Conservation (phyloP, 2,888 invertebrate genomes). For the Subacronicta megacephala region DNA sequence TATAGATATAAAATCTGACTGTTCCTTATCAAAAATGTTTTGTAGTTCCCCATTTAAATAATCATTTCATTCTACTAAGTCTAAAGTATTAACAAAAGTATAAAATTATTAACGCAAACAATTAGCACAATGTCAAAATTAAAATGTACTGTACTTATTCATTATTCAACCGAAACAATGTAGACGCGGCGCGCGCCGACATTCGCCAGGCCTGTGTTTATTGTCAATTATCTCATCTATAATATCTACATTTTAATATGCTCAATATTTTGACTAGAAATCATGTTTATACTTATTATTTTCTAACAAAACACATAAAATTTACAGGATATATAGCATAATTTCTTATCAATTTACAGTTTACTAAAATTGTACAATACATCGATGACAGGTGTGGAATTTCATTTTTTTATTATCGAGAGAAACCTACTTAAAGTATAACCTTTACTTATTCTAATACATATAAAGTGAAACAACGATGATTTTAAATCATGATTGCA, state of each 20-base stretch:
- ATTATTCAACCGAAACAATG: conserved; percentile 74
- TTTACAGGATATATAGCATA: conserved; percentile 87
- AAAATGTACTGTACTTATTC: conserved; percentile 80
- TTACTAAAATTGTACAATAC: conserved; percentile 86
- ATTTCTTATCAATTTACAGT: conserved; percentile 86
- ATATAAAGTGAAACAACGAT: conserved; percentile 68
- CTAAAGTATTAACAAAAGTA: conserved; percentile 74
- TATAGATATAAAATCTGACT: conserved; percentile 56
- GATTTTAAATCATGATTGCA: conserved; percentile 75
- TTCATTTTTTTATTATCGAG: conserved; percentile 65
- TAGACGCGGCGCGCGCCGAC: conserved; percentile 57
- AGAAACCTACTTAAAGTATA: conserved; percentile 69
- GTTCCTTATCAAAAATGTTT: conserved; percentile 44
- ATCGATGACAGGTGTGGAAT: conserved; percentile 81
- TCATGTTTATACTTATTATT: conserved; percentile 87
- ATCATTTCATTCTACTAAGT: conserved; percentile 60
- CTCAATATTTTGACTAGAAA: conserved; percentile 90
- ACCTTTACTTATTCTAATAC: conserved; percentile 67
- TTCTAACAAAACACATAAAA: conserved; percentile 87
- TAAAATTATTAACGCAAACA: conserved; percentile 77
- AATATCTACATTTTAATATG: conserved; percentile 88
- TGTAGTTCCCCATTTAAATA: conserved; percentile 57
- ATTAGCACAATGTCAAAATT: conserved; percentile 69
- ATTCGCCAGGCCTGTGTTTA: conserved; percentile 84
- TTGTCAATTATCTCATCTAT: conserved; percentile 88